A percentile compares a stretch with the other conserved stretches of the same genome.
These are phyloP conservation scores for Cotesia chilonis DNA, from an alignment of 1,140 invertebrate species.

Conservation along the genomic window DNA sequence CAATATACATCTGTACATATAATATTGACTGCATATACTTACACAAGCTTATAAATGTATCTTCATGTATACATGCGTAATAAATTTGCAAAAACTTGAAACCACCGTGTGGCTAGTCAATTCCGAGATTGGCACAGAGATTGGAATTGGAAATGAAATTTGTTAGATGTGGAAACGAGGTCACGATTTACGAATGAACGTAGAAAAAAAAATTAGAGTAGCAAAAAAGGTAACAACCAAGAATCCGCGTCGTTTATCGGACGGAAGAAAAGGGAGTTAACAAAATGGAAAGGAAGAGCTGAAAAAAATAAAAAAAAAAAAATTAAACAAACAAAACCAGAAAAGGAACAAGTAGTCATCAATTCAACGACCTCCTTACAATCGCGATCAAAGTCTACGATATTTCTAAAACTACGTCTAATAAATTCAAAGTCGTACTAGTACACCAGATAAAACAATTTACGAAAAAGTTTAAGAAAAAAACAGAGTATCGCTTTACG, in stretches of 20 bases:
- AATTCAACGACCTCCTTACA: slow-evolving; percentile 26
- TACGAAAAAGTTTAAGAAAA: neutral
- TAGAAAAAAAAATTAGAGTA: too few species aligned
- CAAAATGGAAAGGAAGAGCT: slow-evolving; percentile 2
- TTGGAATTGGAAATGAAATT: slow-evolving; percentile 57
- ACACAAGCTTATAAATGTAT: neutral
- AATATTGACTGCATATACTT: too few species aligned
- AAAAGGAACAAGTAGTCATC: slow-evolving; percentile 25
- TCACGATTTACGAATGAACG: slow-evolving; percentile 16
- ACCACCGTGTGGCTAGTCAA: slow-evolving; percentile 30
- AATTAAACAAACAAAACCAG: neutral
- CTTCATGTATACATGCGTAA: neutral
- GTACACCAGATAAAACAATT: neutral
- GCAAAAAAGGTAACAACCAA: too few species aligned
- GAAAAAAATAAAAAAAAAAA: neutral
- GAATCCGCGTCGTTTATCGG: slow-evolving; percentile 34
- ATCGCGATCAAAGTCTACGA: slow-evolving; percentile 30
- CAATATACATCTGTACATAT: too few species aligned
- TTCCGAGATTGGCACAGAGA: slow-evolving; percentile 39
- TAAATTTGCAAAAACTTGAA: slow-evolving; percentile 32
- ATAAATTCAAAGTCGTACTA: neutral
- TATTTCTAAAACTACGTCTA: slow-evolving; percentile 3
- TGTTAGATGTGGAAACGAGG: slow-evolving; percentile 43
- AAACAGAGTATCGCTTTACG: neutral
- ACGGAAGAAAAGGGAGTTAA: neutral